phyloP scores from a whole-genome alignment of 35 echinoderm and acorn worm species.

The Apostichopus japonicus region DNA sequence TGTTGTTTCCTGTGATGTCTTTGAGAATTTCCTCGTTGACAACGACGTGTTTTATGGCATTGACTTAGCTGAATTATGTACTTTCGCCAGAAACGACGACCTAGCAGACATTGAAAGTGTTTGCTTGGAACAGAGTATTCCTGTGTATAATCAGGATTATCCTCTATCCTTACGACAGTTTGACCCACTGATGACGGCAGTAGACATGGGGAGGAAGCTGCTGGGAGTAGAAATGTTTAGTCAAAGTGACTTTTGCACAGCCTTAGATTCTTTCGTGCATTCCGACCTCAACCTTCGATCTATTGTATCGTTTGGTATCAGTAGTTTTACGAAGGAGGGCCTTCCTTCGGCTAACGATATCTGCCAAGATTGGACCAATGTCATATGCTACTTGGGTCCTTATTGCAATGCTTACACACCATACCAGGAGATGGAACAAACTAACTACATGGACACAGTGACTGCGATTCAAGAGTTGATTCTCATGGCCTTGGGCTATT shows the following conservation, averaged over 20 bases:
- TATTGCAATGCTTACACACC: background rate
- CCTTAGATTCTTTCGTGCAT: conserved; percentile 5
- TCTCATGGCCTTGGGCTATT: background rate
- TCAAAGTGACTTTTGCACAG: background rate
- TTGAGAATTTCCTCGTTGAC: background rate
- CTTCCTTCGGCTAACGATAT: background rate
- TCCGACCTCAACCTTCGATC: background rate
- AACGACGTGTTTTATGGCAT: background rate
- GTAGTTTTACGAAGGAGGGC: background rate
- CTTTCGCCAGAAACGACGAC: background rate
- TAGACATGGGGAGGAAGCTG: background rate
- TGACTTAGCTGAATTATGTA: background rate
- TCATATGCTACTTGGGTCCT: conserved; percentile 11
- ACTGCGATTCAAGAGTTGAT: background rate
- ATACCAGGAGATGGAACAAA: background rate
- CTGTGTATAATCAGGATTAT: background rate
- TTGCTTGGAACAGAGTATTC: background rate
- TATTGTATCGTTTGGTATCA: conserved; percentile 30
- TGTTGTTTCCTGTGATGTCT: background rate
- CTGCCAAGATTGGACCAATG: conserved; percentile 6
- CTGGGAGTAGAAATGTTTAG: background rate
- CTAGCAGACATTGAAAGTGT: background rate
- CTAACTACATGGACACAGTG: background rate
- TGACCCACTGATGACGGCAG: background rate
- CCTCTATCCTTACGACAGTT: background rate